Base-by-base conservation (phyloP, 1,140 invertebrate genomes). In the Eufriesea mexicana region DNA sequence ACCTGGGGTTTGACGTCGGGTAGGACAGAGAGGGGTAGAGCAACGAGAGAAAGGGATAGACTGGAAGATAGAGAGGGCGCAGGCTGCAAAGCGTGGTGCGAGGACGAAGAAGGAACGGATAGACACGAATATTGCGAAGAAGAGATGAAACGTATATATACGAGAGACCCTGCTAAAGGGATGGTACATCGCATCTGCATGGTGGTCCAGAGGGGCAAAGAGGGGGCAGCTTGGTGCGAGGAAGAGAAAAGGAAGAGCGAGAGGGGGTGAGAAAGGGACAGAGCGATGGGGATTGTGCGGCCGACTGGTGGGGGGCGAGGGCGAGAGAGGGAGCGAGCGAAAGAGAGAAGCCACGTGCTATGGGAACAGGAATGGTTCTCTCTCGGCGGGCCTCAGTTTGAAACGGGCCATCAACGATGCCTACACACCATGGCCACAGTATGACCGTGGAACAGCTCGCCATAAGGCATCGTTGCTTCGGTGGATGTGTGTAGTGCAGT, bases 321-420 rank as follows among this genome's bases (percentile, higher is more conserved):
- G 78, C 45, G 66, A 80, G 71, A 49, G 42, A 86, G 85, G 86
- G 85, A 81, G 83, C 78, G 74, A 83, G 71, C 73, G 86, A 84
- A 79, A 89, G 76, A 81, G 80, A 90, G 86, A 87, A 91, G 88
- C 92, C 93, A 94, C 92, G 93, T 94, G 93, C 91, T 93, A 92
- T 93, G 92, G 92, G 92, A 93, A 93, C 90, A 89, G 92, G 91
- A 93, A 92, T 91, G 90, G 91, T 89, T 90, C 89, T 91, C 90
- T 88, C 80, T 83, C 80, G 87, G 75, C 78, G 89, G 86, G 86
- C 86, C 87, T 93, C 93, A 94, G 93, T 93, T 93, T 89, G 88
- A 92, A 93, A 91, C 93, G 92, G 92, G 91, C 93, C 91, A 93
- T 92, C 92, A 90, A 79, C 89, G 91, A 91, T 92, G 91, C 90